Evolutionary conservation across 23 tunicate genomes (phyloP).

Genomic region (Trididemnum nubilum): DNA sequence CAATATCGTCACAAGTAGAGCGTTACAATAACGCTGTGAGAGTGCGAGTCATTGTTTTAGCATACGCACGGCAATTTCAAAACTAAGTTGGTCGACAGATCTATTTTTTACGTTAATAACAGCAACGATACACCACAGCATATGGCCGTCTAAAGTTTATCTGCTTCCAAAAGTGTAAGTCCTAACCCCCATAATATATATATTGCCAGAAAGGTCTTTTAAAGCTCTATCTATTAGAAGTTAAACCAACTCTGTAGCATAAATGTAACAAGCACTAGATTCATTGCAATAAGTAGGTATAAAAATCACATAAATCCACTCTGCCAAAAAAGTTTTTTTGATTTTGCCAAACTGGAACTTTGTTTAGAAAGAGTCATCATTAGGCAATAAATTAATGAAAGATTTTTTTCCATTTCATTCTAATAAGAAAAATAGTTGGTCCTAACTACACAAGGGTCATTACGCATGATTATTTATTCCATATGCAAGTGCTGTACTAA

Average conservation of each 20-base stretch:
- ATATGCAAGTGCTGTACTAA: neutral
- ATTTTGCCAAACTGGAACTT: neutral
- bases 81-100: no score
- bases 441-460: neutral
- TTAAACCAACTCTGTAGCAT: neutral
- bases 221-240: neutral
- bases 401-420: neutral
- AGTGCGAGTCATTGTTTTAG: no score
- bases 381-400: constrained; percentile 13
- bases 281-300: neutral
- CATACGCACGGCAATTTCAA: no score
- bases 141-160: no score
- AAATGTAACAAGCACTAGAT: neutral
- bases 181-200: constrained; percentile 9
- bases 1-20: no score
- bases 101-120: no score
- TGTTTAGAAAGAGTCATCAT: neutral
- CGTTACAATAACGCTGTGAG: no score
- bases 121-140: no score
- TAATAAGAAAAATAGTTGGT: neutral
- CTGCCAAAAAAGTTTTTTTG: neutral
- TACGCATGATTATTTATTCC: neutral
- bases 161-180: neutral
- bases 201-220: neutral
- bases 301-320: neutral